Evolutionary conservation across 2,888 invertebrate genomes (phyloP), one percentile per base, ranked within the genome.

Genomic region (Tachina lurida): DNA sequence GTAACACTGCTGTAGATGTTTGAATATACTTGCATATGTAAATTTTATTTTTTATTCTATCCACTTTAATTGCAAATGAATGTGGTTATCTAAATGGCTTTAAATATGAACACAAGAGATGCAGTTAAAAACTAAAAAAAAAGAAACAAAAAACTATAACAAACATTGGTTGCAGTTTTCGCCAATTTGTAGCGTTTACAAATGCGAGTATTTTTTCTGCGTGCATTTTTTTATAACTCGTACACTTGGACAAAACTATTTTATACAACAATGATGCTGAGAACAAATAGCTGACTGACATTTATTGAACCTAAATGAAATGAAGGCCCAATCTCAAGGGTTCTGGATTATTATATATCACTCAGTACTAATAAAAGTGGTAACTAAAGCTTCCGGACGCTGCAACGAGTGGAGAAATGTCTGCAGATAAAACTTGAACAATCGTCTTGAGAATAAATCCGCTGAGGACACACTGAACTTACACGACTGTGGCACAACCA

Each of bases 11-110:
- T 62, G 10, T 54, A 10, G 65, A 52, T 49, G n/a, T 60, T 15
- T 81, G 47, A 49, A 15, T 49, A 49, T 15, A 13, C 12, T 22
- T 22, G 10, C 19, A 12, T 15, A 45, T 12, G 63, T 56, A 56
- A 47, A 15, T 12, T 54, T 12, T 73, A n/a, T 19, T 5, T 67
- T 31, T 41, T 19, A 43, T 10, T 31, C 39, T 45, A 73, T 74
- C 68, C 74, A 89, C 89, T 91, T 91, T 90, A 90, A 91, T 91
- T 91, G 91, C 90, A 89, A 90, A 91, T 91, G 90, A 90, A 90
- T 90, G 88, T 89, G 88, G 90, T 91, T 91, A 91, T 91, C 91
- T 91, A 90, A 91, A 91, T 91, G 90, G 90, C 88, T 89, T 88
- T 88, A 90, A 90, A 90, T 89, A 90, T 90, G 89, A 90, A 90